Percentiles rank a stretch among this genome's conserved stretches.
Conservation (phyloP, 2,113 vertebrate genomes). For the Gallinago media region DNA sequence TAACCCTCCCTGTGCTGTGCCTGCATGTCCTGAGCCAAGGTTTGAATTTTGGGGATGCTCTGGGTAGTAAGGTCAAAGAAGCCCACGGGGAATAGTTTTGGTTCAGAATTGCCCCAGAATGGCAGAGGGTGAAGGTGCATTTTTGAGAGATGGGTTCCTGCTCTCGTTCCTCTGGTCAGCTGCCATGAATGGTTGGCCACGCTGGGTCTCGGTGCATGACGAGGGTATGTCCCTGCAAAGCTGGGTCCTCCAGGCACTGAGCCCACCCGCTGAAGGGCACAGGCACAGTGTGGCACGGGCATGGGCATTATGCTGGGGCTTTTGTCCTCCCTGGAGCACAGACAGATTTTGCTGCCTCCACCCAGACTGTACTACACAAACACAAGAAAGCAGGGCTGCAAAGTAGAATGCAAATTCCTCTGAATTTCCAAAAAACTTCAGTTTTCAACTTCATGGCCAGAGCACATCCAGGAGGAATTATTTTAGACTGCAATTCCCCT, state of each 20-base stretch:
- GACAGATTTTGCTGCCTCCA: not conserved
- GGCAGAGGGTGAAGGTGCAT: not conserved
- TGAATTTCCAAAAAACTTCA: not conserved
- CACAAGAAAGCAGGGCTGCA: accelerated
- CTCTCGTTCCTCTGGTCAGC: not conserved
- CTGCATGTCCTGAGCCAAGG: not conserved
- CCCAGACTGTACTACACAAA: no score
- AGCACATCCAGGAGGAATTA: not conserved
- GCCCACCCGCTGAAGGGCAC: accelerated
- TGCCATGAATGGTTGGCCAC: not conserved
- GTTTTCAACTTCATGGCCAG: not conserved
- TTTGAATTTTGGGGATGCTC: not conserved
- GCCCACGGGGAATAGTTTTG: not conserved
- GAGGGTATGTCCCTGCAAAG: no score
- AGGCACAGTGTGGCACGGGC: not conserved
- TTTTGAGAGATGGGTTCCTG: not conserved
- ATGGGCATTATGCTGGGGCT: accelerated
- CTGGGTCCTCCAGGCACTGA: accelerated
- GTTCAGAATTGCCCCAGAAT: not conserved
- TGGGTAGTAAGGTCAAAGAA: not conserved
- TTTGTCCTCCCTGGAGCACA: not conserved
- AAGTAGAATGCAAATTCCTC: not conserved
- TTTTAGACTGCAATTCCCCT: accelerated
- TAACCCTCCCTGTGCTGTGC: not conserved
- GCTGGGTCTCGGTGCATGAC: accelerated